phyloP scores from a whole-genome alignment of 2,797 vertebrate genomes.

The Hybognathus amarus region DNA sequence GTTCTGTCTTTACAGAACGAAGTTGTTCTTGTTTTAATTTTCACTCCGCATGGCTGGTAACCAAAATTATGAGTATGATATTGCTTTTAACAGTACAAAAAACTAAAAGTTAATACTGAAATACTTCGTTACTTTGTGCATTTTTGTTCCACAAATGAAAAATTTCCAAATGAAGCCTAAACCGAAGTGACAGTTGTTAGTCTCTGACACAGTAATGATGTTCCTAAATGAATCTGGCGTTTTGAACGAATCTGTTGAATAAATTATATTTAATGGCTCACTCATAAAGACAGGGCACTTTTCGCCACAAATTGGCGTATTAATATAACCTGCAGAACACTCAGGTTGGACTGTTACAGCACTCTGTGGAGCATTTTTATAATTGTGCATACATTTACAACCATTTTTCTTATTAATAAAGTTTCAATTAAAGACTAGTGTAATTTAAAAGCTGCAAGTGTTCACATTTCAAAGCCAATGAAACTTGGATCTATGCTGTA shows the following conservation, averaged over 20 bases:
- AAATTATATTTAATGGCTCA: not conserved
- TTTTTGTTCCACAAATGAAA: not conserved
- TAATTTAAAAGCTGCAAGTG: not conserved
- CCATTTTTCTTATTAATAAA: not conserved
- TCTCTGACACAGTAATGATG: not conserved
- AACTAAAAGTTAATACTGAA: not conserved
- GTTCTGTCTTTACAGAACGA: not conserved
- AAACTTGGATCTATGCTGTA: not conserved
- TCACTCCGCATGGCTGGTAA: not conserved
- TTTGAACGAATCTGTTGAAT: not conserved
- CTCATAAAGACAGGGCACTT: not conserved
- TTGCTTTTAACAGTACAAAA: not conserved
- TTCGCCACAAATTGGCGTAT: not conserved
- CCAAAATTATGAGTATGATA: not conserved
- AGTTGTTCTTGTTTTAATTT: not conserved
- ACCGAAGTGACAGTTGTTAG: not conserved
- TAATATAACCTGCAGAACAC: not conserved
- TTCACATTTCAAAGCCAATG: constrained; percentile 1
- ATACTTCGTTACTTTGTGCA: not conserved
- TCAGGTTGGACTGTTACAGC: not conserved
- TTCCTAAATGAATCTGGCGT: not conserved
- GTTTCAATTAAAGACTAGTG: not conserved
- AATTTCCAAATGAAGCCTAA: not conserved
- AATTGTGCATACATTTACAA: not conserved
- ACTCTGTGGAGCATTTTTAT: not conserved